These are phyloP conservation scores for Uropetala carovei DNA, from an alignment of 2,888 invertebrate genomes.

Conservation along the genomic window DNA sequence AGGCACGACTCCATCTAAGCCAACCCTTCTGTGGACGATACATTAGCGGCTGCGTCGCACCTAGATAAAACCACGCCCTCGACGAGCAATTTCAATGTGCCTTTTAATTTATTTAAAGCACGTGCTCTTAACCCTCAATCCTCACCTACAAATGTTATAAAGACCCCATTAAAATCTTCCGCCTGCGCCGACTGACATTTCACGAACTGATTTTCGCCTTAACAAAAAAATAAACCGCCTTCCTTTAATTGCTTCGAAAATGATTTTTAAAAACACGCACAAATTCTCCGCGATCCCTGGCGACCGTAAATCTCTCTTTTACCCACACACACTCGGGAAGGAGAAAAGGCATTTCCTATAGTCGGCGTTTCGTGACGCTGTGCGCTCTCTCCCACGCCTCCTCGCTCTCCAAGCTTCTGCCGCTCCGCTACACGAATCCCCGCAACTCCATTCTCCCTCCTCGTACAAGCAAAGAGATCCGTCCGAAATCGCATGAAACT, in stretches of 20 bases:
- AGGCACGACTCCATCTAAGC: not conserved
- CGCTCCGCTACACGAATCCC: not conserved
- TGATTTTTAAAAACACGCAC: not conserved
- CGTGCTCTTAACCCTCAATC: not conserved
- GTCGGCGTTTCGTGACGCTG: not conserved
- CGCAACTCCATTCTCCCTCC: not conserved
- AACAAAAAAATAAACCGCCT: not conserved
- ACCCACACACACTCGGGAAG: not conserved
- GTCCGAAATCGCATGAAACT: slow-evolving; percentile 28
- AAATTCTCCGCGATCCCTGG: not conserved
- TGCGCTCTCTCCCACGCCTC: not conserved
- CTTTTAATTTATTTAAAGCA: slow-evolving; percentile 14
- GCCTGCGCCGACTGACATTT: slow-evolving; percentile 1
- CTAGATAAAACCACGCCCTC: slow-evolving; percentile 7
- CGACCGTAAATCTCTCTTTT: not conserved
- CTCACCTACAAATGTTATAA: slow-evolving; percentile 32
- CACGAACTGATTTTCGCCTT: not conserved
- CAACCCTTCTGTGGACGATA: slow-evolving; percentile 23
- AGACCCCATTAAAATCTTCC: slow-evolving; percentile 35
- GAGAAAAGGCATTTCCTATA: not conserved
- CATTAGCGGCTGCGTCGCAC: slow-evolving; percentile 1
- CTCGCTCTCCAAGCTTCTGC: not conserved
- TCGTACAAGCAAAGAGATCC: not conserved
- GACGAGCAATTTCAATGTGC: not conserved
- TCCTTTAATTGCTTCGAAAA: slow-evolving; percentile 13